These are phyloP conservation scores for Apotomis capreana DNA, from an alignment of 2,888 invertebrate species.

Conservation along the genomic window DNA sequence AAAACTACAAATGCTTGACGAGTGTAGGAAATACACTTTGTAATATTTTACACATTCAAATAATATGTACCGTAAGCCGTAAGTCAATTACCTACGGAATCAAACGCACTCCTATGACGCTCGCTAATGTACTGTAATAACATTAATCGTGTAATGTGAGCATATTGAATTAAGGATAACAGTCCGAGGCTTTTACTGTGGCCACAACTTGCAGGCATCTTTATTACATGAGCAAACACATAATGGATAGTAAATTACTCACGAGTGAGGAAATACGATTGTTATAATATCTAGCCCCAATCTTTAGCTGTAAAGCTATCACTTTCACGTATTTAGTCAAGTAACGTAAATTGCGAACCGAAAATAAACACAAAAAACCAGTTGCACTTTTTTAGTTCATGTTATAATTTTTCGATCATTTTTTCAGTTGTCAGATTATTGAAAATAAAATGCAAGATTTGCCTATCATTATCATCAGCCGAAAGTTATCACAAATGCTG, in stretches of 20 bases:
- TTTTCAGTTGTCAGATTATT: no score
- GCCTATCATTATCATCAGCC: no score
- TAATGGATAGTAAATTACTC: slow-evolving; percentile 15
- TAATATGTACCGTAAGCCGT: neutral
- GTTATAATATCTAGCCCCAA: slow-evolving; percentile 2
- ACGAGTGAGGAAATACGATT: slow-evolving; percentile 29
- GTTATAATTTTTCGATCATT: no score
- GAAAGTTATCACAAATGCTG: no score
- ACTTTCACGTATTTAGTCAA: no score
- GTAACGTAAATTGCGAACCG: no score
- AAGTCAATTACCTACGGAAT: neutral
- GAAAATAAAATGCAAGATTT: no score
- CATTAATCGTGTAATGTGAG: slow-evolving; percentile 1
- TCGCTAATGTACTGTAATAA: neutral
- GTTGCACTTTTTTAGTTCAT: no score
- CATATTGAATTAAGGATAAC: slow-evolving; percentile 17
- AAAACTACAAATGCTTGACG: no score
- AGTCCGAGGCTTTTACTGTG: slow-evolving; percentile 2
- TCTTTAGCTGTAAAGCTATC: no score
- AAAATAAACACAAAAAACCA: no score
- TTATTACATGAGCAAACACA: slow-evolving; percentile 19
- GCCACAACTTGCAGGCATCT: slow-evolving; percentile 11
- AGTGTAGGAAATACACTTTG: no score
- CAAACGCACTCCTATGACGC: neutral
- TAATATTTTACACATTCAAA: neutral